Conservation (phyloP, 2,888 invertebrate genomes). For the Hipparchia semele region DNA sequence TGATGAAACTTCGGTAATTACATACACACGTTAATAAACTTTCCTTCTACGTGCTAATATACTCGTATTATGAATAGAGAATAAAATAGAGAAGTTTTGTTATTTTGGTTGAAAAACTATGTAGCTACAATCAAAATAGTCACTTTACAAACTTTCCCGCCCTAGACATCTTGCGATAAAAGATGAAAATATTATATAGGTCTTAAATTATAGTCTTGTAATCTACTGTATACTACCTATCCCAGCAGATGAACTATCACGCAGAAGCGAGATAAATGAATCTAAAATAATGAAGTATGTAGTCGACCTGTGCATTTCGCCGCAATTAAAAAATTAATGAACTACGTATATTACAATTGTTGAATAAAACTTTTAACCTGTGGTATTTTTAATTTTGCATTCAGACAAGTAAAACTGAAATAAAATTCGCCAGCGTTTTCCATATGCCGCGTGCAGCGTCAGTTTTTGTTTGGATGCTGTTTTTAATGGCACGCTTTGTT, state of each 20-base stretch:
- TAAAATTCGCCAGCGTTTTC: constrained; percentile 34
- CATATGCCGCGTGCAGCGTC: constrained; percentile 30
- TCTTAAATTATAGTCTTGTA: too few relatives aligned
- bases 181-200: too few relatives aligned
- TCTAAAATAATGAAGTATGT: constrained; percentile 22
- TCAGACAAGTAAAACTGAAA: constrained; percentile 28
- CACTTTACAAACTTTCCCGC: too few relatives aligned
- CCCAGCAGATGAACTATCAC: background rate
- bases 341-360: constrained; percentile 27
- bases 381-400: constrained; percentile 34
- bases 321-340: constrained; percentile 37
- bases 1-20: too few relatives aligned
- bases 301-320: constrained; percentile 22
- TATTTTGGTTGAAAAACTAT: too few relatives aligned
- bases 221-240: background rate
- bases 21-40: too few relatives aligned
- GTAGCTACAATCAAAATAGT: too few relatives aligned
- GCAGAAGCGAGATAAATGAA: constrained; percentile 19
- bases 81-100: too few relatives aligned
- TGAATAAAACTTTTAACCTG: constrained; percentile 30
- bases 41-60: too few relatives aligned
- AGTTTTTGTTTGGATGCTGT: constrained; percentile 33
- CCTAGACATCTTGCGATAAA: too few relatives aligned
- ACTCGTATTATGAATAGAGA: too few relatives aligned
- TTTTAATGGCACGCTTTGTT: constrained; percentile 33